A percentile compares a stretch with the other conserved stretches of the same genome.
These are phyloP conservation scores for Sylvietta virens DNA, from an alignment of 2,113 vertebrate genomes.

Conservation along the genomic window DNA sequence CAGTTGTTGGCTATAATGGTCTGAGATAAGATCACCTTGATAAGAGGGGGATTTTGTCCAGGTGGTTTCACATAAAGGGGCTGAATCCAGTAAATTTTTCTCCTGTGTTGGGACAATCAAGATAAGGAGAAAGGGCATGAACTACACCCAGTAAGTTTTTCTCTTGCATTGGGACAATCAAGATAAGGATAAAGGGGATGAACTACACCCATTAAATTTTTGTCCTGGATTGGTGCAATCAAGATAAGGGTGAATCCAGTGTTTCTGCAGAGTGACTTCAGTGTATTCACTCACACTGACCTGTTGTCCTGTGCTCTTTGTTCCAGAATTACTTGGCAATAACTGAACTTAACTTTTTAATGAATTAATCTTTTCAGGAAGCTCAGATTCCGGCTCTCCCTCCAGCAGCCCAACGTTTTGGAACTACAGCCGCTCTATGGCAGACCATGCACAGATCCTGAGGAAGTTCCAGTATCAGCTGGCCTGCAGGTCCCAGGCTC, in stretches of 20 bases:
- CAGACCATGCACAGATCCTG: slow-evolving; percentile 88
- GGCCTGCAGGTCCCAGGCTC: slow-evolving; percentile 89
- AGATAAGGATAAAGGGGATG: not conserved
- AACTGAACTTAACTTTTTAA: rapidly evolving
- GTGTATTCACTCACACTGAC: rapidly evolving
- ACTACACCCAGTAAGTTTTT: not conserved
- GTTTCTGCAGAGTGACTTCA: not conserved
- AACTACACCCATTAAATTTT: not conserved
- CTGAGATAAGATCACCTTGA: not conserved
- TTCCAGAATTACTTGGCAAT: not conserved
- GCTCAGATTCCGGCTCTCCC: slow-evolving; percentile 86
- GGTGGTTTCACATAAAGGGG: not conserved
- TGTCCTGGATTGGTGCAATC: not conserved
- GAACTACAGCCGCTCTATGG: slow-evolving; percentile 89
- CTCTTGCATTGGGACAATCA: not conserved
- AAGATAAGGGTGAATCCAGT: not conserved
- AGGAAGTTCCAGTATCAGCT: slow-evolving; percentile 95
- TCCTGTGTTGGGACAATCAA: not conserved
- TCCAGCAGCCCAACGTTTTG: slow-evolving; percentile 91
- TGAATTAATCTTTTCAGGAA: slow-evolving; percentile 66
- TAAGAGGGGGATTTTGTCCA: not conserved
- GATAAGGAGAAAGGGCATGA: not conserved
- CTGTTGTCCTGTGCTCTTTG: not conserved
- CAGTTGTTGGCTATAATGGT: not conserved
- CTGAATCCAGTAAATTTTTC: not conserved